Conservation (phyloP, 2,888 invertebrate genomes). For the Orthosia incerta region DNA sequence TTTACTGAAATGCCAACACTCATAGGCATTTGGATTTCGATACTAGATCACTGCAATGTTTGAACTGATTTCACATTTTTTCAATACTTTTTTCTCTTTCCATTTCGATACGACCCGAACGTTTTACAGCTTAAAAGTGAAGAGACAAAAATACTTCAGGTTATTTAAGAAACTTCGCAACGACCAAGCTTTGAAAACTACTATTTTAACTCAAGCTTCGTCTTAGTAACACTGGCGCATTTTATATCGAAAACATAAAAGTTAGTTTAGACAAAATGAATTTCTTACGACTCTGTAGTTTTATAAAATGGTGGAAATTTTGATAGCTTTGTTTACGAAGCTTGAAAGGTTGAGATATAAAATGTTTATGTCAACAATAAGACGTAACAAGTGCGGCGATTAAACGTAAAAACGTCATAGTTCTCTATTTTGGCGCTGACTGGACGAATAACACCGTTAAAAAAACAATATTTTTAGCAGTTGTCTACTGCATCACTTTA, state of each 20-base stretch:
- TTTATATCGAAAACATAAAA: constrained; percentile 55
- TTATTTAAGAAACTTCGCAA: constrained; percentile 65
- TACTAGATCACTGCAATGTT: neutral
- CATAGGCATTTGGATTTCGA: too few species aligned
- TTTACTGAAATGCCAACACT: neutral
- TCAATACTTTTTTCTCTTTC: neutral
- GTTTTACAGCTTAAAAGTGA: constrained; percentile 7
- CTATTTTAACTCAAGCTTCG: constrained; percentile 63
- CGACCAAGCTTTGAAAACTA: constrained; percentile 52
- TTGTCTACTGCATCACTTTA: neutral
- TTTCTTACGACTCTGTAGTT: constrained; percentile 47
- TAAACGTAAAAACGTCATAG: neutral
- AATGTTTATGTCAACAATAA: constrained; percentile 35
- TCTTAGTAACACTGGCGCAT: constrained; percentile 50
- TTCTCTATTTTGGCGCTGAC: neutral
- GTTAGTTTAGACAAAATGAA: constrained; percentile 46
- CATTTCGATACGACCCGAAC: neutral
- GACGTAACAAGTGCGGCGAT: constrained; percentile 22
- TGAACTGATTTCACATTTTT: neutral
- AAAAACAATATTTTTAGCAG: too few species aligned
- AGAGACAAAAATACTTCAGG: constrained; percentile 54
- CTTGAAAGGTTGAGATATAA: constrained; percentile 44
- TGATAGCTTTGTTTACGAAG: constrained; percentile 47
- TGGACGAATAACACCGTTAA: neutral
- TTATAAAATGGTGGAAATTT: constrained; percentile 46